Evolutionary conservation across 2,888 invertebrate species (phyloP), one percentile per base, ranked within the genome.

Genomic region (Scrobipalpa atriplicella): DNA sequence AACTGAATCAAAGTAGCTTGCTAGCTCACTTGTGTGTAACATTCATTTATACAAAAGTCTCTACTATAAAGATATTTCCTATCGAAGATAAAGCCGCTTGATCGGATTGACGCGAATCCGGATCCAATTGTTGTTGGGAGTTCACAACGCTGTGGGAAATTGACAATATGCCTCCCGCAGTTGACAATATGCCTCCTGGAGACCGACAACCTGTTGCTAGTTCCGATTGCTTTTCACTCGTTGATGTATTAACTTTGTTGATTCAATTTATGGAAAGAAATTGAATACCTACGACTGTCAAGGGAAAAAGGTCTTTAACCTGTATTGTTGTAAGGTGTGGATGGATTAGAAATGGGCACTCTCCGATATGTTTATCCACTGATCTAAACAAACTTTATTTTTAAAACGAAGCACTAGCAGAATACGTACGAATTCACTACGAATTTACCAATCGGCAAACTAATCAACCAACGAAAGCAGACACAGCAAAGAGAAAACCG

Each of bases 61-160:
- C 47, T 13, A 43, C 13, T 47, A 47, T 47, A 47, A 16, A 47
- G 47, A 47, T 47, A 47, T 47, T 47, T 47, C 47, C n/a, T 47
- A 47, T 58, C 58, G 58, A 43, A 61, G 75, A 81, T 78, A 81
- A 81, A 80, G 78, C 79, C 77, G 75, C 75, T 70, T 75, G 77
- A 83, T 84, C 81, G 76, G 83, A 86, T 85, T 84, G 85, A 78
- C 79, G 75, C 71, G 74, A 77, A 76, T 76, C 79, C 76, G 75
- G 75, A 78, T 76, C 78, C 83, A 77, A 86, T 85, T 84, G 86
- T 81, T 80, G 80, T 80, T 79, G 71, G 75, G 75, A 82, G 82
- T 83, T 77, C 77, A 80, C 81, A 82, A 81, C 81, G 72, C 71
- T 66, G 83, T 80, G 75, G 81, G 80, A 83, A 81, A 85, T 85